Evolutionary conservation across 2,113 vertebrate species (phyloP).

Genomic region (Lagenorhynchus albirostris): DNA sequence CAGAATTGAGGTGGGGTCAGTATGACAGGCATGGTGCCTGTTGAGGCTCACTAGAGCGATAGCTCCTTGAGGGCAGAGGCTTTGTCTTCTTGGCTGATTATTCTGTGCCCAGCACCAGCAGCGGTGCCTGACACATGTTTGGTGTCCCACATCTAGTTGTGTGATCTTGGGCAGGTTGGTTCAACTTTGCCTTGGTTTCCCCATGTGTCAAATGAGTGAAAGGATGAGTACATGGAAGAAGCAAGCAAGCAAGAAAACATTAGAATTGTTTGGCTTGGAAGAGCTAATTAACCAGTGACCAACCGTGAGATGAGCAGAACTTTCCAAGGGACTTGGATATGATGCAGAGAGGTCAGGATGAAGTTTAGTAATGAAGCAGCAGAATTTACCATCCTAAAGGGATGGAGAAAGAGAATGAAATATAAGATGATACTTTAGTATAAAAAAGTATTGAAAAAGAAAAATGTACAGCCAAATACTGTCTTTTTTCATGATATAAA

Average conservation of each 20-base stretch:
- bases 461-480: not conserved
- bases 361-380: not conserved
- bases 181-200: not conserved
- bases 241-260: not conserved
- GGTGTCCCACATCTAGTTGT: not conserved
- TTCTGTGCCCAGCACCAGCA: not conserved
- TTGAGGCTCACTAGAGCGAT: fast-evolving
- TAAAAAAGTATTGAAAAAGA: not conserved
- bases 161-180: not conserved
- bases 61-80: not conserved
- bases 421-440: not conserved
- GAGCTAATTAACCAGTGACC: too few species aligned
- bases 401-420: not conserved
- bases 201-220: not conserved
- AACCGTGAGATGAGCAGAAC: not conserved
- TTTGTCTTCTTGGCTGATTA: not conserved
- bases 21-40: too few species aligned
- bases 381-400: not conserved
- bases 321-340: not conserved
- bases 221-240: not conserved
- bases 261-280: not conserved
- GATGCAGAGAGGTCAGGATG: not conserved
- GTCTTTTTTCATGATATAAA: not conserved
- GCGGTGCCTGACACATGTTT: not conserved
- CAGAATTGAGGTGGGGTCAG: not conserved